Base-by-base conservation (phyloP, 2,888 invertebrate genomes). In the Cyclophora albipunctata region DNA sequence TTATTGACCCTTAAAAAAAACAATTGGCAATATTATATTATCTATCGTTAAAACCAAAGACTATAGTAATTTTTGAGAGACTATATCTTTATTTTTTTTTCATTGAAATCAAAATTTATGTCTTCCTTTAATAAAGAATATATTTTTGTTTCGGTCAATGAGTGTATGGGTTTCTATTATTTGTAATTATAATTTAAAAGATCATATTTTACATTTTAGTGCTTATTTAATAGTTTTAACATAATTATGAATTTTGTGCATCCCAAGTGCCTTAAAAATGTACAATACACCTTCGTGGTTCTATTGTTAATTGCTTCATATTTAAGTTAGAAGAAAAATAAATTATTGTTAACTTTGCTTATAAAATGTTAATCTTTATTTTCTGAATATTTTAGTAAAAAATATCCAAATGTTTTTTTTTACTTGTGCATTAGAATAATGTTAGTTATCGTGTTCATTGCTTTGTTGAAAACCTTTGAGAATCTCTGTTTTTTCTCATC, bases 261-360 rank as follows among this genome's bases (percentile, higher is more conserved):
- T 83, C 81, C 71, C 78, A 83, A 80, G 87, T 87, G 87, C 87
- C 86, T 87, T 87, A 81, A 78, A 20, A 78, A 75, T 85, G 85
- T 86, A 86, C 84, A 84, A 86, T 82, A 75, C 70, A 75, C 73
- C 68, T 71, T 75, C 71, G 75, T 80, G 87, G 82, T 85, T 82
- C 82, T 85, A 80, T 74, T 85, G 84, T 86, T 86, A 81, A 77
- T 67, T 78, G 81, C 80, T 84, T 83, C 59, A 67, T 76, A 76
- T 73, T 78, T 82, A 79, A 79, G 78, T 76, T 83, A 83, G 82
- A 83, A 2, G 33, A 43, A 43, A 43, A 87, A 86, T 87, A 87
- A 87, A 86, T 86, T 86, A 87, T 87, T 87, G 86, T 87, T 88
- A 85, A 87, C 79, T 85, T 83, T 81, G 76, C 84, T 84, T 73